A percentile compares a stretch with the other conserved stretches of the same genome.
Conservation (phyloP, 2,113 vertebrate genomes). For the Percina caprodes region DNA sequence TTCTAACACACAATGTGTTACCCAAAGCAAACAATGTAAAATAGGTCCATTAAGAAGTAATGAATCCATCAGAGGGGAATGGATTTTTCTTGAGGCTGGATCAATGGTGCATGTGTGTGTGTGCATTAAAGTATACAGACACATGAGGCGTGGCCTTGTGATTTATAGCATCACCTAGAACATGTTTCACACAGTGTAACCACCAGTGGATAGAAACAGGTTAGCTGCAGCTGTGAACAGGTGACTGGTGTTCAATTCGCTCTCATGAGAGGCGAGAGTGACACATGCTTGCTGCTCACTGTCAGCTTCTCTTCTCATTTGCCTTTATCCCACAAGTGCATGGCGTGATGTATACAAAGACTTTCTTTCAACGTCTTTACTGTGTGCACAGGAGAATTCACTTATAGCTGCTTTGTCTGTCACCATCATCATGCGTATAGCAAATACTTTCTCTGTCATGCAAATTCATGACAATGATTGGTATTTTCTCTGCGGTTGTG, state of each 20-base stretch:
- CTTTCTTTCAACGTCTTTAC: neutral
- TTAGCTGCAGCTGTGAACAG: constrained; percentile 49
- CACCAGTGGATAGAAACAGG: constrained; percentile 62
- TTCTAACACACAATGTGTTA: constrained; percentile 80
- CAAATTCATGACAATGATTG: constrained; percentile 71
- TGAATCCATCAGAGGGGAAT: constrained; percentile 86
- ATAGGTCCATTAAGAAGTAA: constrained; percentile 87
- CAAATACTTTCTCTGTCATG: constrained; percentile 35
- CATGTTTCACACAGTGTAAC: constrained; percentile 61
- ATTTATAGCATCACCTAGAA: constrained; percentile 75
- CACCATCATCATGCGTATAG: neutral
- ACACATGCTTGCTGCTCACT: constrained; percentile 7
- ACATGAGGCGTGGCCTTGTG: constrained; percentile 69
- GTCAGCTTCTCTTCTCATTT: constrained; percentile 12
- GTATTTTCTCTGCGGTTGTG: constrained; percentile 54
- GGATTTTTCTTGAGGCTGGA: constrained; percentile 83
- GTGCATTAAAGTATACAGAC: constrained; percentile 35
- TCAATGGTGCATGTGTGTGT: constrained; percentile 73
- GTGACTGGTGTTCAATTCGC: constrained; percentile 56
- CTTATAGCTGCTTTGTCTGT: constrained; percentile 27
- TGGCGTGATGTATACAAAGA: constrained; percentile 26
- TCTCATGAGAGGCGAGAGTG: constrained; percentile 33
- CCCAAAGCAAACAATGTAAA: constrained; percentile 88
- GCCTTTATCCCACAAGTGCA: neutral
- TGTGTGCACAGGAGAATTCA: constrained; percentile 16